A percentile compares a stretch with the other conserved stretches of the same genome.
Conservation (phyloP, 2,888 invertebrate species). For the Uloborus plumipes region DNA sequence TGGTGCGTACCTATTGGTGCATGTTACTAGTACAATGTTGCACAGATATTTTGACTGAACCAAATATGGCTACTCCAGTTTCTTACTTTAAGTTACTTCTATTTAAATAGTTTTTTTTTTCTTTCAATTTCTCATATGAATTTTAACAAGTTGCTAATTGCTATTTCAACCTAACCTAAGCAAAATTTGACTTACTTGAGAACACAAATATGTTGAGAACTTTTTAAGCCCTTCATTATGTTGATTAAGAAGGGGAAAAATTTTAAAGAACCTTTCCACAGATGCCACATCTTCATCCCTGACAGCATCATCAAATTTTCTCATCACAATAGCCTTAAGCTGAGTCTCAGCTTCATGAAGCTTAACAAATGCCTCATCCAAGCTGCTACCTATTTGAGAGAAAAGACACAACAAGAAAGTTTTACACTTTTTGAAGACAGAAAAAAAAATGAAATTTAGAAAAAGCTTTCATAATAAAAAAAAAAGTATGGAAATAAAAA, state of each 20-base stretch:
- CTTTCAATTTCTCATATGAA: background rate
- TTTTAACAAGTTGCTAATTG: background rate
- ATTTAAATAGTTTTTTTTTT: background rate
- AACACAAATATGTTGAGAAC: slow-evolving; percentile 88
- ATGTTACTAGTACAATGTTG: no score
- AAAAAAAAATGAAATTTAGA: no score
- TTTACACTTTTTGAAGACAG: no score
- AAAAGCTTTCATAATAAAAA: no score
- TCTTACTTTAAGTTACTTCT: background rate
- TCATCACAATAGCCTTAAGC: slow-evolving; percentile 79
- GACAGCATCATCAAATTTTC: slow-evolving; percentile 92
- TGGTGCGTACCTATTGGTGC: no score
- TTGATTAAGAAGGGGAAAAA: slow-evolving; percentile 94
- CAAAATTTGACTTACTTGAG: slow-evolving; percentile 76
- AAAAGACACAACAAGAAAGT: background rate
- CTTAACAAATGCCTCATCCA: slow-evolving; percentile 80
- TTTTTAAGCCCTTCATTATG: slow-evolving; percentile 90
- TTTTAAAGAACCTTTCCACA: slow-evolving; percentile 94
- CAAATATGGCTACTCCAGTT: no score
- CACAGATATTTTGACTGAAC: no score
- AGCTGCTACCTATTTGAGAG: slow-evolving; percentile 75
- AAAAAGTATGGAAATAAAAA: no score
- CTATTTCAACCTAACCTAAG: background rate
- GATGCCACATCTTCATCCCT: slow-evolving; percentile 87
- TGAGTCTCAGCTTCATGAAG: slow-evolving; percentile 84